phyloP scores from a whole-genome alignment of 2,888 invertebrate species.

The Apocheima hispidaria region DNA sequence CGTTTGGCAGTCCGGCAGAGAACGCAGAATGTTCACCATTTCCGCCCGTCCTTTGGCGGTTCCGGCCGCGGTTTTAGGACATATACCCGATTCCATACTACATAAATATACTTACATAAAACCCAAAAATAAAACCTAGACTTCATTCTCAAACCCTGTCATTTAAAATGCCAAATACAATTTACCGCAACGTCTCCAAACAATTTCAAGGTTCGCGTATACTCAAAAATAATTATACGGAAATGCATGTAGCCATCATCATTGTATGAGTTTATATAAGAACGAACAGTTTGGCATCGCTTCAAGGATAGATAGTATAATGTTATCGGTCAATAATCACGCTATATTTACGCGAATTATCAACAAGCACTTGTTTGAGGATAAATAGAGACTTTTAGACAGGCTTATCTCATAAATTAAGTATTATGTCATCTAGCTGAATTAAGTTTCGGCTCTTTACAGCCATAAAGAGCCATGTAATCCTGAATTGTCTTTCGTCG shows the following conservation, averaged over 20 bases:
- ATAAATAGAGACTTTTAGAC: constrained; percentile 8
- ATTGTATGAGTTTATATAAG: constrained; percentile 10
- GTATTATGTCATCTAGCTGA: too few relatives aligned
- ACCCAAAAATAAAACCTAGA: not conserved
- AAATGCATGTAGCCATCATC: constrained; percentile 37
- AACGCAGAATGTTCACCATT: too few relatives aligned
- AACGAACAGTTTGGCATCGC: constrained; percentile 49
- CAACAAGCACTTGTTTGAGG: constrained; percentile 30
- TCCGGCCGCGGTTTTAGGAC: too few relatives aligned
- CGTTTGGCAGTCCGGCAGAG: too few relatives aligned
- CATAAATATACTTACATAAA: too few relatives aligned
- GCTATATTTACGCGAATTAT: constrained; percentile 42
- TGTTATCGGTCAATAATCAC: constrained; percentile 59
- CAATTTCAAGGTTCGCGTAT: constrained; percentile 19
- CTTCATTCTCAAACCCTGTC: not conserved
- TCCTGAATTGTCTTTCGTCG: too few relatives aligned
- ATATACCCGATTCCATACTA: not conserved
- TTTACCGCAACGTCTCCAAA: constrained; percentile 5
- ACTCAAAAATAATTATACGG: constrained; percentile 23
- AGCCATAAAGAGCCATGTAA: too few relatives aligned
- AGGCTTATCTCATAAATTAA: not conserved
- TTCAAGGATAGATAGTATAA: constrained; percentile 50
- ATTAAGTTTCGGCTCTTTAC: too few relatives aligned
- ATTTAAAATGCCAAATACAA: constrained; percentile 7
- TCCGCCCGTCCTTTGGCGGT: too few relatives aligned